phyloP scores from a whole-genome alignment of 2,797 vertebrate species.

The Phataginus tricuspis region DNA sequence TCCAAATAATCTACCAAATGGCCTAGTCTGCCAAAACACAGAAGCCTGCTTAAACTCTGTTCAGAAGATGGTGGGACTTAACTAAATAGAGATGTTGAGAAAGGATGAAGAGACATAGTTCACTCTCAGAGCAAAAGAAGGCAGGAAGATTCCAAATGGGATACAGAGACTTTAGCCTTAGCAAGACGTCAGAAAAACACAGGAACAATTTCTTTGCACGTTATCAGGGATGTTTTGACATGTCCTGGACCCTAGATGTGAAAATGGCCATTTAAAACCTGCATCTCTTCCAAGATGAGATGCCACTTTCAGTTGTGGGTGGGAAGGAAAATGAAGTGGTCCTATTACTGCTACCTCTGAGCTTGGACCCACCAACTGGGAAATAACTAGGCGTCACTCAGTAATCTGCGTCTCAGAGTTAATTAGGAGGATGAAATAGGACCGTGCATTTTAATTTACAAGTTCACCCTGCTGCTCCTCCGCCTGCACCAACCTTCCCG shows the following conservation, averaged over 20 bases:
- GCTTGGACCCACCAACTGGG: background rate
- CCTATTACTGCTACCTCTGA: background rate
- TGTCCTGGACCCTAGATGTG: background rate
- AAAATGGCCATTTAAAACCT: background rate
- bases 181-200: background rate
- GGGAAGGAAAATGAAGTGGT: background rate
- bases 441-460: background rate
- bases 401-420: slow-evolving; percentile 12
- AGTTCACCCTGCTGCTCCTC: background rate
- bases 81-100: background rate
- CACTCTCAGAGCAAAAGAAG: background rate
- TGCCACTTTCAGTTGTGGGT: background rate
- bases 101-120: background rate
- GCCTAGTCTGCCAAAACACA: background rate
- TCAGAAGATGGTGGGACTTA: background rate
- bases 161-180: background rate
- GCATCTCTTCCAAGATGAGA: background rate
- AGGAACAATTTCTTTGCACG: background rate
- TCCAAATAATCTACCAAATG: background rate
- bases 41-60: background rate
- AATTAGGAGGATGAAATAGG: background rate
- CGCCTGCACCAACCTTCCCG: background rate
- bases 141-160: background rate
- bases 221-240: background rate
- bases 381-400: background rate